Evolutionary conservation across 2,797 vertebrate genomes (phyloP).

Genomic region (Poecilia wingei): DNA sequence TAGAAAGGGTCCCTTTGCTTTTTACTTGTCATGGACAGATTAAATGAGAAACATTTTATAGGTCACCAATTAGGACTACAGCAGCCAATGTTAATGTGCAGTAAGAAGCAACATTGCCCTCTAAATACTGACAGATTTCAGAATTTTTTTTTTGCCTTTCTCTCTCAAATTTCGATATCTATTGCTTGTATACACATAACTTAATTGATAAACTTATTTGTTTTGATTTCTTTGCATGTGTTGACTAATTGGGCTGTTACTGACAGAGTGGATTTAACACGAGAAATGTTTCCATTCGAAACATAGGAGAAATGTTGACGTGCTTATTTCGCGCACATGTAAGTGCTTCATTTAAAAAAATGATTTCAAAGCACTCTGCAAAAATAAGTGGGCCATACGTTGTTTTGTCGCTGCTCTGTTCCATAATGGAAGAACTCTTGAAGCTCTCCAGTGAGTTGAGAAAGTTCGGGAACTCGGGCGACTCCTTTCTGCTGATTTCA

Average conservation of each 20-base stretch:
- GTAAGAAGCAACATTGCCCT: not conserved
- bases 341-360: slow-evolving; percentile 25
- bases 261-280: not conserved
- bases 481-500: slow-evolving; percentile 30
- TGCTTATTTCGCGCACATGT: not conserved
- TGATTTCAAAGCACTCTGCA: slow-evolving; percentile 33
- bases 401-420: slow-evolving; percentile 36
- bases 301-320: not conserved
- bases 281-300: not conserved
- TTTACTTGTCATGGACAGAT: not conserved
- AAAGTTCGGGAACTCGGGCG: slow-evolving; percentile 17
- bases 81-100: not conserved
- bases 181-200: not conserved
- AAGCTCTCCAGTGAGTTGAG: slow-evolving; percentile 27
- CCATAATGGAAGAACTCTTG: slow-evolving; percentile 39
- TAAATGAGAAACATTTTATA: not conserved
- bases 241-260: not conserved
- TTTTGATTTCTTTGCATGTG: not conserved
- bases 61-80: not conserved
- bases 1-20: not conserved
- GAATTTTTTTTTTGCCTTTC: not conserved
- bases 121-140: not conserved
- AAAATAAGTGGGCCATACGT: slow-evolving; percentile 40
- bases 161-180: not conserved
- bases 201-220: not conserved